These are phyloP conservation scores for Nilaparvata lugens DNA, from an alignment of 1,140 invertebrate species.

Conservation along the genomic window DNA sequence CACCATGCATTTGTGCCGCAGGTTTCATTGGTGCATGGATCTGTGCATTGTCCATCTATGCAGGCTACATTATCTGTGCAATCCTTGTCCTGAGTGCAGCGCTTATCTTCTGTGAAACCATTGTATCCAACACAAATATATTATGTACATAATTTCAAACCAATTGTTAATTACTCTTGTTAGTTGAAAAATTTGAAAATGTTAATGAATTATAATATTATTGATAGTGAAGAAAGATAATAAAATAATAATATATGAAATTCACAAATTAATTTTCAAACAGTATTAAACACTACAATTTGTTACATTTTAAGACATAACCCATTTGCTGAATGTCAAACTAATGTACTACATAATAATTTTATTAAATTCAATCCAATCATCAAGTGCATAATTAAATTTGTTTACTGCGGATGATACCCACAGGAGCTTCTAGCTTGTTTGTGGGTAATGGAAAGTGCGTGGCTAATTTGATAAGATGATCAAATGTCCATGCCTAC, in stretches of 20 bases:
- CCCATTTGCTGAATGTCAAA: background rate
- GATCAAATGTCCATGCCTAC: too few relatives aligned
- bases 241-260: background rate
- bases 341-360: too few relatives aligned
- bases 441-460: too few relatives aligned
- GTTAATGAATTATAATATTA: too few relatives aligned
- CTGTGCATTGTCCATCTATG: constrained; percentile 49
- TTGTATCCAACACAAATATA: constrained; percentile 16
- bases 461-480: too few relatives aligned
- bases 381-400: too few relatives aligned
- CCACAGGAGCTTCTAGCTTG: too few relatives aligned
- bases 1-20: constrained; percentile 51
- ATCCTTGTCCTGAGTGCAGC: constrained; percentile 50
- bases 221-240: background rate
- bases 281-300: background rate
- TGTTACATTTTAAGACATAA: background rate
- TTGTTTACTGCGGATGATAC: too few relatives aligned
- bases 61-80: constrained; percentile 55
- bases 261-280: background rate
- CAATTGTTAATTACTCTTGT: background rate
- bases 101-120: constrained; percentile 23
- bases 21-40: constrained; percentile 45
- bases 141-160: constrained; percentile 4
- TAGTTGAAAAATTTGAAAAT: too few relatives aligned
- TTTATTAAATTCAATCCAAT: too few relatives aligned